phyloP scores from a whole-genome alignment of 2,888 invertebrate species.

The Amiota mariae region DNA sequence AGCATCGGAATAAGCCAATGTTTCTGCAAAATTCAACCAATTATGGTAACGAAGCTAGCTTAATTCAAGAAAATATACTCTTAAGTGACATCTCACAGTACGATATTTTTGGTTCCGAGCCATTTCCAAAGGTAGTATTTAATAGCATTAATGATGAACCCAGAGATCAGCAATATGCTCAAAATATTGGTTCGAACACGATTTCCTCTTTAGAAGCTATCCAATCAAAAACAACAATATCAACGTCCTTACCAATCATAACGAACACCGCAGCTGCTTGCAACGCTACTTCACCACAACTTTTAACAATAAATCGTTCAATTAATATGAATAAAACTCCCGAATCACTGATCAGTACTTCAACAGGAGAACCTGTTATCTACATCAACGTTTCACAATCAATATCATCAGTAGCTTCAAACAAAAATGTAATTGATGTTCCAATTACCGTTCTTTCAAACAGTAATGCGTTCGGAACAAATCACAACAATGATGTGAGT shows the following conservation, averaged over 20 bases:
- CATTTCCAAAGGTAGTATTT: constrained; percentile 72
- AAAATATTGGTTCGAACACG: constrained; percentile 17
- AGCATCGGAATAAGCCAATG: constrained; percentile 38
- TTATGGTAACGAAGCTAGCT: constrained; percentile 46
- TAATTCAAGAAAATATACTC: too few relatives aligned
- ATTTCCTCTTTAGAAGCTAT: constrained; percentile 46
- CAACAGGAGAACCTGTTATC: constrained; percentile 9
- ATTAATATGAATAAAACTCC: constrained; percentile 70
- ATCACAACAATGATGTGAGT: background rate
- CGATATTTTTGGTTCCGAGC: constrained; percentile 73
- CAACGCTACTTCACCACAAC: constrained; percentile 50
- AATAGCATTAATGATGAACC: constrained; percentile 61
- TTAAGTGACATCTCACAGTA: constrained; percentile 44
- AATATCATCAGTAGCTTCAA: constrained; percentile 22
- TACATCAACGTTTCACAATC: constrained; percentile 32
- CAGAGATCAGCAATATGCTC: constrained; percentile 38
- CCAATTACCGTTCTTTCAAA: constrained; percentile 11
- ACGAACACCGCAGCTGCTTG: constrained; percentile 16
- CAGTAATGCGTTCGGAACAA: too few relatives aligned
- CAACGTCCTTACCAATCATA: constrained; percentile 15
- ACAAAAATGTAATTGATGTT: constrained; percentile 39
- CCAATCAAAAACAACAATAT: constrained; percentile 41
- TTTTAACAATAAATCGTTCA: constrained; percentile 72
- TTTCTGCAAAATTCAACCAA: constrained; percentile 59
- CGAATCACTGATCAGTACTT: constrained; percentile 15